A percentile compares a stretch with the other conserved stretches of the same genome.
These are phyloP conservation scores for Panzeria rudis DNA, from an alignment of 2,888 invertebrate genomes.

Conservation along the genomic window DNA sequence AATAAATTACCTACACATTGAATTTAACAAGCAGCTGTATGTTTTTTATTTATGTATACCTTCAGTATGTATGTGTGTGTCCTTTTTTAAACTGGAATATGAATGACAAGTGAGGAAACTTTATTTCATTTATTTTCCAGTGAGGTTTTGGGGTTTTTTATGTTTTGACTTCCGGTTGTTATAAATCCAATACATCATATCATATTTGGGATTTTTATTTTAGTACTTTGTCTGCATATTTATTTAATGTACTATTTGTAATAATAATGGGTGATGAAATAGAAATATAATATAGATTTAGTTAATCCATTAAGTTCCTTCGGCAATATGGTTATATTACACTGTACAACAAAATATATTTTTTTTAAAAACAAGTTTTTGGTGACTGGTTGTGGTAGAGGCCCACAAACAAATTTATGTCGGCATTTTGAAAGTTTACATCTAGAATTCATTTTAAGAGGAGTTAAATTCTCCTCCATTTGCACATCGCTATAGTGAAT, in stretches of 20 bases:
- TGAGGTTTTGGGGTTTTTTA: background rate
- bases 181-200: slow-evolving; percentile 43
- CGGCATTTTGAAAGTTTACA: too few relatives aligned
- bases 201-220: background rate
- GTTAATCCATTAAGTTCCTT: too few relatives aligned
- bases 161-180: slow-evolving; percentile 45
- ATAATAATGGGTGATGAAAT: background rate
- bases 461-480: too few relatives aligned
- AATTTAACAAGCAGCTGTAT: background rate
- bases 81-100: background rate
- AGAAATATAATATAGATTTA: background rate
- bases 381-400: too few relatives aligned
- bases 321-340: too few relatives aligned
- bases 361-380: too few relatives aligned
- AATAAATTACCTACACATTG: slow-evolving; percentile 15
- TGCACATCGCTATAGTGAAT: too few relatives aligned
- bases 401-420: too few relatives aligned
- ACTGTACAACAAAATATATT: too few relatives aligned
- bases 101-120: slow-evolving; percentile 10
- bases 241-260: background rate
- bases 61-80: slow-evolving; percentile 2
- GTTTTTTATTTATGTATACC: background rate
- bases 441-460: too few relatives aligned
- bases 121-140: slow-evolving; percentile 6
- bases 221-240: background rate